Evolutionary conservation across 2,797 vertebrate genomes (phyloP).

Genomic region (Danio jaintianensis): DNA sequence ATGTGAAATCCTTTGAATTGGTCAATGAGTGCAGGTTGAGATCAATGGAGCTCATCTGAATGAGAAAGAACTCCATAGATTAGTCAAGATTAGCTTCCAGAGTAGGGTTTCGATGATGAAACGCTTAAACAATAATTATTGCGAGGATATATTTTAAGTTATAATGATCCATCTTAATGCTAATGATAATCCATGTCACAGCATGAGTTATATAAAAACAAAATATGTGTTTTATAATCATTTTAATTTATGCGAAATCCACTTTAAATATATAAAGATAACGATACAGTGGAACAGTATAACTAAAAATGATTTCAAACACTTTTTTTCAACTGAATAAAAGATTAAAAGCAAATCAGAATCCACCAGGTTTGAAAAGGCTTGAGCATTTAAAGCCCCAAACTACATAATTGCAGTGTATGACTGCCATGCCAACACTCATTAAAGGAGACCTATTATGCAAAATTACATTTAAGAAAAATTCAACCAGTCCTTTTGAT

Average conservation of each 20-base stretch:
- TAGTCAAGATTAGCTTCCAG: slow-evolving; percentile 14
- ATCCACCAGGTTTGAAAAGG: neutral
- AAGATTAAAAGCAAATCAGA: neutral
- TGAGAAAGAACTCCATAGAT: neutral
- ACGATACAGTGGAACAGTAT: neutral
- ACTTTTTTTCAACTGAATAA: neutral
- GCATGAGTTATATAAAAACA: too few relatives aligned
- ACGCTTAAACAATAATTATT: neutral
- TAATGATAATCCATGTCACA: too few relatives aligned
- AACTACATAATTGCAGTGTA: neutral
- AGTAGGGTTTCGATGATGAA: neutral
- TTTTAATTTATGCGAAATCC: neutral
- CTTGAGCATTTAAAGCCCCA: neutral
- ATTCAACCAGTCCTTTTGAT: too few relatives aligned
- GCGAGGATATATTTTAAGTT: neutral
- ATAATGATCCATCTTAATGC: neutral
- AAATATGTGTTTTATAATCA: neutral
- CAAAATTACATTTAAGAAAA: too few relatives aligned
- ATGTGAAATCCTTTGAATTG: slow-evolving; percentile 23
- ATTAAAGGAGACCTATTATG: too few relatives aligned
- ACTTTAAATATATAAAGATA: neutral
- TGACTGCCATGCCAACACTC: neutral
- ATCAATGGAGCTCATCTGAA: slow-evolving; percentile 20
- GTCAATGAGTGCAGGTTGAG: neutral
- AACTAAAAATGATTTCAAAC: neutral